These are phyloP conservation scores for Drosophila sordidapex DNA, from an alignment of 2,888 invertebrate species.

Conservation along the genomic window DNA sequence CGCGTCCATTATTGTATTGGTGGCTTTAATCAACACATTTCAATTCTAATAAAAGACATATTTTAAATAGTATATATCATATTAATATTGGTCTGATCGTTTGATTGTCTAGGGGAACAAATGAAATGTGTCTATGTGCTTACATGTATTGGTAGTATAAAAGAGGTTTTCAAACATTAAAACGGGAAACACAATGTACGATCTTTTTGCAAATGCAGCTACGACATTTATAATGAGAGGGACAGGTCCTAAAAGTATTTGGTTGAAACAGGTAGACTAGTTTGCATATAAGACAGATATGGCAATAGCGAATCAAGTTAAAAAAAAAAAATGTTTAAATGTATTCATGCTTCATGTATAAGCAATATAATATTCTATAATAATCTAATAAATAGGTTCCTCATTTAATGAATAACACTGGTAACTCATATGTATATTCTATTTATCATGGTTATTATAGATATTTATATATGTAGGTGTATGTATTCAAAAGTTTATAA, in stretches of 20 bases:
- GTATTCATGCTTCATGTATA: conserved; percentile 3
- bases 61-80: conserved; percentile 3
- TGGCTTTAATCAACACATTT: conserved; percentile 6
- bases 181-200: not conserved
- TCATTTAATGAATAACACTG: not conserved
- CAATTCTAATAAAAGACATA: conserved; percentile 10
- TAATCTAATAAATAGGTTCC: conserved; percentile 2
- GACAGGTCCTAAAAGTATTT: conserved; percentile 6
- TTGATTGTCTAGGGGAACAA: not conserved
- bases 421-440: conserved; percentile 8
- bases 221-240: conserved; percentile 4
- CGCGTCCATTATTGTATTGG: conserved; percentile 4
- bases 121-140: not conserved
- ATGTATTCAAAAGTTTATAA: conserved; percentile 18
- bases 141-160: not conserved
- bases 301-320: conserved; percentile 1
- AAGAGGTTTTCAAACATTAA: not conserved
- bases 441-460: not conserved
- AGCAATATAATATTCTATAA: not conserved
- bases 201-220: not conserved
- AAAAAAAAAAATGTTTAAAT: not conserved
- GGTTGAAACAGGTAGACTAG: conserved; percentile 6
- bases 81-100: conserved; percentile 14
- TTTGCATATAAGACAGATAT: conserved; percentile 8
- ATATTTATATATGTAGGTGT: conserved; percentile 1